Conservation (phyloP, 1,140 invertebrate genomes). For the Octopus sinensis region DNA sequence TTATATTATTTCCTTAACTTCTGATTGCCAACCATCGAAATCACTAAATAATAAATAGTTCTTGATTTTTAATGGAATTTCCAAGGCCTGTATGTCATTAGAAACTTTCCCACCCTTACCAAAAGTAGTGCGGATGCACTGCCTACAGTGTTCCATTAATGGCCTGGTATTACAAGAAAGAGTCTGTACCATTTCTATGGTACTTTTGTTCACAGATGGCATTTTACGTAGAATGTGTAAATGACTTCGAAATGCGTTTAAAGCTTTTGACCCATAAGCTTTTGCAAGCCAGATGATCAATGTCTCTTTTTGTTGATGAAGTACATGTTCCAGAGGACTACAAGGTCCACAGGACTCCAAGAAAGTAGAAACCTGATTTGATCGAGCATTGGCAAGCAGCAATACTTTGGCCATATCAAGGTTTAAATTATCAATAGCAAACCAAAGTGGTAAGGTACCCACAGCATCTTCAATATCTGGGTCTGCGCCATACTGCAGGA, state of each 20-base stretch:
- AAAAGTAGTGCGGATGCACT: conserved; percentile 28
- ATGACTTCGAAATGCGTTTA: conserved; percentile 33
- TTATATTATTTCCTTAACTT: no score
- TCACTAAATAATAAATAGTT: conserved; percentile 41
- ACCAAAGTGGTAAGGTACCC: conserved; percentile 46
- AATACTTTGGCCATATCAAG: conserved; percentile 40
- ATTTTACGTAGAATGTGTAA: conserved; percentile 23
- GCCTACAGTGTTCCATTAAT: conserved; percentile 38
- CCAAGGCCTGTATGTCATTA: conserved; percentile 33
- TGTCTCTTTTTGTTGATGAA: conserved; percentile 38
- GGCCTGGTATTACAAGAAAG: conserved; percentile 29
- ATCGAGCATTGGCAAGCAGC: conserved; percentile 37
- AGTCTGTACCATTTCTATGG: conserved; percentile 24
- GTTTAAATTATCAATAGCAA: conserved; percentile 41
- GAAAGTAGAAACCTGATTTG: conserved; percentile 36
- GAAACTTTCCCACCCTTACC: conserved; percentile 23
- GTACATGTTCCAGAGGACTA: conserved; percentile 40
- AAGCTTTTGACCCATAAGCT: conserved; percentile 41
- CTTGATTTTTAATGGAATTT: conserved; percentile 37
- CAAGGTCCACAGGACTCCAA: conserved; percentile 39
- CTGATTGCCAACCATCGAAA: conserved; percentile 20
- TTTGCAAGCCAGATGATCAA: conserved; percentile 40
- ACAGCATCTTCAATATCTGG: conserved; percentile 43
- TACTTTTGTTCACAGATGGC: conserved; percentile 21
- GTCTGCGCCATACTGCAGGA: conserved; percentile 41